Evolutionary conservation across 1,140 invertebrate genomes (phyloP).

Genomic region (Pseudomyrmex concolor): DNA sequence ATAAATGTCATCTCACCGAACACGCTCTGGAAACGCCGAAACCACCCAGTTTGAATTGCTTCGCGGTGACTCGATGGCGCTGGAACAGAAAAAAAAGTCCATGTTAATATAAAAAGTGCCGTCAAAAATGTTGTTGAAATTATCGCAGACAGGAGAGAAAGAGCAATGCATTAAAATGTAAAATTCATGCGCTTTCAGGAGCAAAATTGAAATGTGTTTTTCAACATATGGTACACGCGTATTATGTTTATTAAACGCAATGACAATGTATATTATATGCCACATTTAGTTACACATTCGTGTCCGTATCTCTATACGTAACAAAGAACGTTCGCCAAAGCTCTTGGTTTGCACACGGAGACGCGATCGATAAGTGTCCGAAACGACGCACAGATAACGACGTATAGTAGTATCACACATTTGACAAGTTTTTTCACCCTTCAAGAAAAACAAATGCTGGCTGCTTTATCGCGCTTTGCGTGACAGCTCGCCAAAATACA

Average conservation of each 20-base stretch:
- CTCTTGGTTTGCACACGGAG: too few relatives aligned
- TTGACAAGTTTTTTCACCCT: too few relatives aligned
- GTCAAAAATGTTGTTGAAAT: conserved; percentile 7
- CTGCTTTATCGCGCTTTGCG: too few relatives aligned
- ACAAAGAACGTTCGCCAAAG: not conserved
- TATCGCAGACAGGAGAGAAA: conserved; percentile 6
- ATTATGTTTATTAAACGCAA: not conserved
- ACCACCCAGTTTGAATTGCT: conserved; percentile 21
- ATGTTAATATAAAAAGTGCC: conserved; percentile 8
- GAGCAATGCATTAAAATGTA: conserved; percentile 33
- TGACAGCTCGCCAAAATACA: too few relatives aligned
- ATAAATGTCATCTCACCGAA: conserved; percentile 51
- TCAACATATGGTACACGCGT: not conserved
- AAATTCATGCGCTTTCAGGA: conserved; percentile 46
- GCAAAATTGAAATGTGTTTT: conserved; percentile 40
- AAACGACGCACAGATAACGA: too few relatives aligned
- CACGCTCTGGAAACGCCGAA: conserved; percentile 19
- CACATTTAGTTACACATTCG: conserved; percentile 16
- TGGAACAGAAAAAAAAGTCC: conserved; percentile 12
- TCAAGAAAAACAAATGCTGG: too few relatives aligned
- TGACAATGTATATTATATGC: conserved; percentile 10
- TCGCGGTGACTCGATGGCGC: conserved; percentile 24
- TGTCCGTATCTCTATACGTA: not conserved
- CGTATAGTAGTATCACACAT: too few relatives aligned
- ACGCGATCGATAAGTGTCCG: too few relatives aligned